A percentile compares a stretch with the other conserved stretches of the same genome.
Evolutionary conservation across 2,113 vertebrate genomes (phyloP).

Genomic region (Microtus oregoni): DNA sequence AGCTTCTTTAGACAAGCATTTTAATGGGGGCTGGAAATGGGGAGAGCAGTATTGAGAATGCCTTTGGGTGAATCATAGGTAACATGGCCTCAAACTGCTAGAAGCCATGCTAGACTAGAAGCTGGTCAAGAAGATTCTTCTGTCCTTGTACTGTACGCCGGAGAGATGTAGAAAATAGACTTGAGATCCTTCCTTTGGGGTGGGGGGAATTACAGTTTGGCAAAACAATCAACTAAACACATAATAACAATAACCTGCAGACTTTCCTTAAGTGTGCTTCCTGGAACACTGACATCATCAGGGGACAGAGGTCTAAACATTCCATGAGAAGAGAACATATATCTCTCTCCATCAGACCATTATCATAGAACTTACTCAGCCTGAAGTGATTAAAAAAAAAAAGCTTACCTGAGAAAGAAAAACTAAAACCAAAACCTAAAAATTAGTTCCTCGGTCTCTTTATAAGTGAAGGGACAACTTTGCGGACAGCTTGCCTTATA

Average conservation of each 20-base stretch:
- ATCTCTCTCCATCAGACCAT: neutral
- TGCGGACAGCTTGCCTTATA: too few relatives aligned
- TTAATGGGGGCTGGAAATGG: neutral
- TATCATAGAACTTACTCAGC: neutral
- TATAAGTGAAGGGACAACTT: neutral
- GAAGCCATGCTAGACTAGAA: neutral
- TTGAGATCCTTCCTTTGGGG: neutral
- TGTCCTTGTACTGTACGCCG: neutral
- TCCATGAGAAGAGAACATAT: neutral
- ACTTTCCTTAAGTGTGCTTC: neutral
- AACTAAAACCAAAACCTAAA: neutral
- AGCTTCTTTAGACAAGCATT: slow-evolving; percentile 5
- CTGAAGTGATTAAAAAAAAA: neutral
- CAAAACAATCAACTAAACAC: neutral
- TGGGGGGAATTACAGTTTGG: neutral
- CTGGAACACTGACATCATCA: neutral
- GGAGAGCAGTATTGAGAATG: too few relatives aligned
- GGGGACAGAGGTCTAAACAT: neutral
- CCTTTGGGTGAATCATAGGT: neutral
- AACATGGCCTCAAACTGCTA: neutral
- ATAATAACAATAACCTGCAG: neutral
- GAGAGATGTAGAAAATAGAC: neutral
- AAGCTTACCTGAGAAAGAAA: neutral
- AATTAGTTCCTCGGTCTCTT: neutral
- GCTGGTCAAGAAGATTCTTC: neutral